A percentile compares a stretch with the other conserved stretches of the same genome.
These are phyloP conservation scores for Lutjanus campechanus DNA, from an alignment of 2,797 vertebrate species.

Conservation along the genomic window DNA sequence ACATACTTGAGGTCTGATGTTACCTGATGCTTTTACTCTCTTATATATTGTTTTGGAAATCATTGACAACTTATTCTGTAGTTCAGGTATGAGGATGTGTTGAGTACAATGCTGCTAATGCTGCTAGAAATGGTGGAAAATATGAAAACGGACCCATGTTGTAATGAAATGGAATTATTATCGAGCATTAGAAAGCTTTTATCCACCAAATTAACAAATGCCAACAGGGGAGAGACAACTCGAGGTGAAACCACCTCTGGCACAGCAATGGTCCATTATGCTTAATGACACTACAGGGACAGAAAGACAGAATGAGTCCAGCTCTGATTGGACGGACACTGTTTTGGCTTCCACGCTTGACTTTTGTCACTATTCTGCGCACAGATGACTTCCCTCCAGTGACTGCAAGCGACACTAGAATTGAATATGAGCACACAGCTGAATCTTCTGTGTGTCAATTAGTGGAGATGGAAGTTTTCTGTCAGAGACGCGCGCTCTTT, in stretches of 20 bases:
- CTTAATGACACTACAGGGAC: not conserved
- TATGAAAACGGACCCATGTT: no score
- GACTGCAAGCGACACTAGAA: not conserved
- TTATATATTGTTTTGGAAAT: no score
- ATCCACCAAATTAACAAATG: not conserved
- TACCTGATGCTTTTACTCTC: no score
- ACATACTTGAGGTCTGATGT: no score
- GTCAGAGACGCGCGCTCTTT: not conserved
- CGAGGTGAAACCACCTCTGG: not conserved
- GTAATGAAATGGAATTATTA: not conserved
- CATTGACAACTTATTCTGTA: no score
- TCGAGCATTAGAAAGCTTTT: not conserved
- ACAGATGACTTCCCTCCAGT: slow-evolving; percentile 11
- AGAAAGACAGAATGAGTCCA: not conserved
- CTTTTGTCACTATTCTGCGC: slow-evolving; percentile 3
- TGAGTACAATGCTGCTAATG: no score
- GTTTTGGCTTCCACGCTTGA: not conserved
- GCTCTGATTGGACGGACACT: not conserved
- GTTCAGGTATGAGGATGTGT: no score
- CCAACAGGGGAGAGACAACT: no score
- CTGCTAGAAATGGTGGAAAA: no score
- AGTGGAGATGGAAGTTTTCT: slow-evolving; percentile 4
- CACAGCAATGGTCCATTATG: not conserved
- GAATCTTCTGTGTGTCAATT: slow-evolving; percentile 37
- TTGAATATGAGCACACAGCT: slow-evolving; percentile 2